Conservation (phyloP, 2,113 vertebrate species). For the Pelvicachromis taeniatus region DNA sequence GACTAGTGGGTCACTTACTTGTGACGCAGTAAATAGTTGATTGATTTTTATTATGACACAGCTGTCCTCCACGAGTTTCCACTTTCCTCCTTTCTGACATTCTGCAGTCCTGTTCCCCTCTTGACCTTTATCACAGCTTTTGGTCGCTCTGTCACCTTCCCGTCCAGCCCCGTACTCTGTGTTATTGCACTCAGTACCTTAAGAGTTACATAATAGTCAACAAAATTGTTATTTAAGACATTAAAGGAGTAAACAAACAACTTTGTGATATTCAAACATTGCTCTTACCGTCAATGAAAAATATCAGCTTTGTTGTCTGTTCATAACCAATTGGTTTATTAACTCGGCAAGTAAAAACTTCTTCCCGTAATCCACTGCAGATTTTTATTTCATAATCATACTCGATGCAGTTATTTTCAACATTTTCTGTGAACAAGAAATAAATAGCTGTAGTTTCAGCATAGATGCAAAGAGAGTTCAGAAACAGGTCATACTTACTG, state of each 20-base stretch:
- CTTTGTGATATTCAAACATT: background rate
- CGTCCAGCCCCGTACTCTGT: background rate
- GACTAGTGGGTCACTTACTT: conserved; percentile 11
- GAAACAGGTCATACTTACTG: background rate
- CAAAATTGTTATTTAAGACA: background rate
- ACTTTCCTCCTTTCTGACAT: conserved; percentile 13
- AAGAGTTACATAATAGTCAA: background rate
- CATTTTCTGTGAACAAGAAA: background rate
- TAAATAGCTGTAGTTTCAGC: background rate
- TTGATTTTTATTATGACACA: conserved; percentile 43
- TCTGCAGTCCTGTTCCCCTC: background rate
- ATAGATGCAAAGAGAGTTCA: background rate
- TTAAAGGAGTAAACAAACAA: background rate
- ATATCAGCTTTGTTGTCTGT: background rate
- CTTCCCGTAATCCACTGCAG: background rate
- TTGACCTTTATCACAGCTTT: conserved; percentile 3
- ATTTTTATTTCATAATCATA: fast-evolving
- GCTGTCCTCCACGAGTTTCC: conserved; percentile 14
- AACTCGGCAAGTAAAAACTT: background rate
- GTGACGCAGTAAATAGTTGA: conserved; percentile 8
- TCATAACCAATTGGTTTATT: background rate
- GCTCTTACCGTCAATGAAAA: conserved; percentile 21
- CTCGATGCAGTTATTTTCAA: background rate
- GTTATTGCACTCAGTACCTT: background rate
- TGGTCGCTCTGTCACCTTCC: background rate